These are phyloP conservation scores for Buceros bicornis DNA, from an alignment of 2,797 vertebrate genomes.

Conservation along the genomic window DNA sequence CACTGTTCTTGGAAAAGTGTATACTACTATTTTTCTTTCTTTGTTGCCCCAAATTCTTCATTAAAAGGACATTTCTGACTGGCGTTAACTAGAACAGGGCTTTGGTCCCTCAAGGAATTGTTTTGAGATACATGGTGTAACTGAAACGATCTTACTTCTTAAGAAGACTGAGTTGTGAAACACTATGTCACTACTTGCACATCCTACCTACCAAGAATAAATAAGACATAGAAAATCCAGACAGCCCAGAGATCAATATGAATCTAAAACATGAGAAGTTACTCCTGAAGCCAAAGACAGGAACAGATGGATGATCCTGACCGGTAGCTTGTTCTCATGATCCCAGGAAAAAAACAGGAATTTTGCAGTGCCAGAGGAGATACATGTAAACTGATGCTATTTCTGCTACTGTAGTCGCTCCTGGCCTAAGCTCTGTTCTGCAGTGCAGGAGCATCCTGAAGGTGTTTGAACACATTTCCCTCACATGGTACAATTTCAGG, in stretches of 20 bases:
- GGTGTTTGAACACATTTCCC: not conserved
- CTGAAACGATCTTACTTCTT: not conserved
- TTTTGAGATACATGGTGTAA: not conserved
- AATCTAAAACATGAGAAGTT: not conserved
- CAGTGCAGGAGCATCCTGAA: not conserved
- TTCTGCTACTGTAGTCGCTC: not conserved
- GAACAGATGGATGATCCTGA: not conserved
- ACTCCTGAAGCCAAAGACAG: not conserved
- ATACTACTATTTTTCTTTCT: not conserved
- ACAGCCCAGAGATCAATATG: not conserved
- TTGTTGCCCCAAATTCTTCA: not conserved
- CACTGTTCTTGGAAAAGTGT: not conserved
- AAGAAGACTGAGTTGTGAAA: not conserved
- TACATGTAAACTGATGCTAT: not conserved
- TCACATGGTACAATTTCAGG: not conserved
- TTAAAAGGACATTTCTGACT: not conserved
- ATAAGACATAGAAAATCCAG: not conserved
- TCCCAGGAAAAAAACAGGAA: not conserved
- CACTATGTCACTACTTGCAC: not conserved
- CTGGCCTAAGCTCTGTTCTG: not conserved
- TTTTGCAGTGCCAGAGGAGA: not conserved
- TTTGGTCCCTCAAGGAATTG: not conserved
- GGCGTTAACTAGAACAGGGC: not conserved
- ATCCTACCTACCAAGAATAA: not conserved
- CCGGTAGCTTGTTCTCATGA: not conserved